A percentile compares a stretch with the other conserved stretches of the same genome.
Conservation (phyloP, 1,140 invertebrate genomes). For the Paraescarpia echinospica region DNA sequence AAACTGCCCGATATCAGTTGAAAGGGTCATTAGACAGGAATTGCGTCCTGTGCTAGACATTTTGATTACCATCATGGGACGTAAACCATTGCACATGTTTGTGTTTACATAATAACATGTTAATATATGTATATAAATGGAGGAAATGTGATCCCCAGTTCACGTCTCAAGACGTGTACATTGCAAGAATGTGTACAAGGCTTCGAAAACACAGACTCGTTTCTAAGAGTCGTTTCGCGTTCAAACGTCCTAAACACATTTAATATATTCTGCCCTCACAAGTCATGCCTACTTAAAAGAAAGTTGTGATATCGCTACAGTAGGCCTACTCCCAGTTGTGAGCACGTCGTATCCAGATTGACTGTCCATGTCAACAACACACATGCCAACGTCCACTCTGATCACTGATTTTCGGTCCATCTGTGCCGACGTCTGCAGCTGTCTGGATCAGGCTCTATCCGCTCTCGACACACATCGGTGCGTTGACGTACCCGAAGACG, state of each 20-base stretch:
- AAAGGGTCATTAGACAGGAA: no score
- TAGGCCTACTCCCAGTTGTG: background rate
- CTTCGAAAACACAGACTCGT: background rate
- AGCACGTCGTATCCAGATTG: background rate
- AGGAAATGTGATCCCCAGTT: no score
- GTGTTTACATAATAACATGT: no score
- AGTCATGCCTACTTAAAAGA: no score
- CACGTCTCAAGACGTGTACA: background rate
- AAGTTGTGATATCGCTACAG: no score
- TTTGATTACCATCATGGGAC: no score
- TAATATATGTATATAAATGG: no score
- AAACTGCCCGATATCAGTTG: no score
- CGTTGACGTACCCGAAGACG: slow-evolving; percentile 86
- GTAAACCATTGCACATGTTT: no score
- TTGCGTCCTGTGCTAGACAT: no score
- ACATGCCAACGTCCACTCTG: background rate
- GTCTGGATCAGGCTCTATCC: background rate
- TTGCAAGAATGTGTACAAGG: background rate
- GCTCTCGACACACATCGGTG: slow-evolving; percentile 61
- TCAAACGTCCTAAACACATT: background rate
- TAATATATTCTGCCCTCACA: no score
- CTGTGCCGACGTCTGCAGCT: background rate
- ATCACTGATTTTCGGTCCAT: background rate
- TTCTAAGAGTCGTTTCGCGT: background rate
- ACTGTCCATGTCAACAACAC: background rate